Percentiles rank a stretch among this genome's conserved stretches.
Evolutionary conservation across 2,797 vertebrate genomes (phyloP).

Genomic region (Lagorchestes hirsutus): DNA sequence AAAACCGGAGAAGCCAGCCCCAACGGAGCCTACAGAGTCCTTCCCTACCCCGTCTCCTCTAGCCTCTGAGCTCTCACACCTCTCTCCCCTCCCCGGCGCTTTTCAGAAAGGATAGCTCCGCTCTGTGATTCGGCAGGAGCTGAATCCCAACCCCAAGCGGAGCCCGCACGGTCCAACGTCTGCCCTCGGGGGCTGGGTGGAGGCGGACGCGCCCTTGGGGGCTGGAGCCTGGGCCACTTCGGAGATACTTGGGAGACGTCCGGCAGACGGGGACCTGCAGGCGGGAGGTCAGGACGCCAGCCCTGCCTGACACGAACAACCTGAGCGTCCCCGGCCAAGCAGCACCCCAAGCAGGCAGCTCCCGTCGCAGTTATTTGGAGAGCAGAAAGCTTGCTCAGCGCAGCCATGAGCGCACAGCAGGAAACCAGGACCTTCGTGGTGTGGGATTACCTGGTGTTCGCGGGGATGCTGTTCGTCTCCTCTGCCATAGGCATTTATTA

Average conservation of each 20-base stretch:
- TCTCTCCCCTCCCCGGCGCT: neutral
- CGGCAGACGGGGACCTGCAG: too few relatives aligned
- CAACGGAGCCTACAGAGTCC: neutral
- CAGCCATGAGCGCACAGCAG: neutral
- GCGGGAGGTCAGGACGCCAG: neutral
- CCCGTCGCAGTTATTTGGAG: neutral
- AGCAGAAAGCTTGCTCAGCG: neutral
- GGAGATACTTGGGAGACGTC: too few relatives aligned
- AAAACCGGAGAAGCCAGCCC: neutral
- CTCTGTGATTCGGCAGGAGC: neutral
- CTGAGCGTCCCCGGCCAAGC: neutral
- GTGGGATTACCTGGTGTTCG: slow-evolving; percentile 90
- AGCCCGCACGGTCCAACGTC: neutral
- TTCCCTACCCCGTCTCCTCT: neutral
- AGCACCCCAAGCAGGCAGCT: neutral
- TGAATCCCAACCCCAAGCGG: neutral
- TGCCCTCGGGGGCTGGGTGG: too few relatives aligned
- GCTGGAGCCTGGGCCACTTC: neutral
- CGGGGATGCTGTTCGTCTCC: slow-evolving; percentile 86
- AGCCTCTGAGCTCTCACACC: fast-evolving
- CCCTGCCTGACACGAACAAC: neutral
- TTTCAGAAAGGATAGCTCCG: too few relatives aligned
- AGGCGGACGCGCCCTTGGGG: neutral
- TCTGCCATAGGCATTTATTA: slow-evolving; percentile 88
- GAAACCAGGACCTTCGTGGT: slow-evolving; percentile 80